These are phyloP conservation scores for Puffinus mauretanicus DNA, from an alignment of 2,113 vertebrate species.

Conservation along the genomic window DNA sequence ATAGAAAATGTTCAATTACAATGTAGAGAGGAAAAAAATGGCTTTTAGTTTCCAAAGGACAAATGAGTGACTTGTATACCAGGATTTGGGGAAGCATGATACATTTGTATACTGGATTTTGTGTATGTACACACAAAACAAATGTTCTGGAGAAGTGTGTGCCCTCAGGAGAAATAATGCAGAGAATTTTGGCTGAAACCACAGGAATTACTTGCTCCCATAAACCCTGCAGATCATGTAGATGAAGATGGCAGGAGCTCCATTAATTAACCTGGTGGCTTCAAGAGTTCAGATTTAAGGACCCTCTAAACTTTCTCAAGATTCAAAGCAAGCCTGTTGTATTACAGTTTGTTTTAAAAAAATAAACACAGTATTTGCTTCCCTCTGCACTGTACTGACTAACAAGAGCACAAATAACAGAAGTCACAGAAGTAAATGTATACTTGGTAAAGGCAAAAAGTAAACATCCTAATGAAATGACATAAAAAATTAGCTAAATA, in stretches of 20 bases:
- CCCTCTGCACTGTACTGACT: background rate
- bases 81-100: background rate
- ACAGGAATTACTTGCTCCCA: background rate
- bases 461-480: background rate
- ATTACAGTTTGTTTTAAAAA: background rate
- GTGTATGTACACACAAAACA: background rate
- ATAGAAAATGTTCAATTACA: background rate
- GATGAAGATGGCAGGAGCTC: background rate
- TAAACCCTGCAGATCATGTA: background rate
- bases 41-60: background rate
- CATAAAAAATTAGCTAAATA: background rate
- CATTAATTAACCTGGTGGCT: background rate
- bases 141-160: background rate
- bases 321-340: background rate
- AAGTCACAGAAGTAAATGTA: background rate
- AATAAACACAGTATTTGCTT: background rate
- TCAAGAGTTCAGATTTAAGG: background rate
- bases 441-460: background rate
- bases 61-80: background rate
- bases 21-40: background rate
- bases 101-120: background rate
- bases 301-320: background rate
- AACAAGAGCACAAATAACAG: background rate
- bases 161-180: background rate
- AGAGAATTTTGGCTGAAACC: constrained; percentile 44